phyloP scores from a whole-genome alignment of 2,888 invertebrate species.

The Plebejus anna region DNA sequence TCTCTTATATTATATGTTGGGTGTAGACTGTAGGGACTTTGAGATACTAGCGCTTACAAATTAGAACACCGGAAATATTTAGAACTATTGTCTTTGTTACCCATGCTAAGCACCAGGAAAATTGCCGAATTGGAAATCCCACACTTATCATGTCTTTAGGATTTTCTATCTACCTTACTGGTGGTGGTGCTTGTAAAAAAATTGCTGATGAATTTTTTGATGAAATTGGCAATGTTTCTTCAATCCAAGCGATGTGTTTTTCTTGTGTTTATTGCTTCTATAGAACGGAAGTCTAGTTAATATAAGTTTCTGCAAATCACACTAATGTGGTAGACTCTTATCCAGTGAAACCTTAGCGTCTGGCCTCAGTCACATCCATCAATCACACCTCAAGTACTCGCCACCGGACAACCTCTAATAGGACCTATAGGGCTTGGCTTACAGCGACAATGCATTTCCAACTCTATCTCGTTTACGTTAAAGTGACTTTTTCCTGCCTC shows the following conservation, averaged over 20 bases:
- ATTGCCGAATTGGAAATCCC: too few relatives aligned
- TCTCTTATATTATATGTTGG: too few relatives aligned
- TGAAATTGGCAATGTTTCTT: not conserved
- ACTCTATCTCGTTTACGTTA: constrained; percentile 1
- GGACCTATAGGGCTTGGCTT: constrained; percentile 39
- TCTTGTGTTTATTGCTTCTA: not conserved
- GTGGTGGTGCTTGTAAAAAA: too few relatives aligned
- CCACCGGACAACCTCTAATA: constrained; percentile 57
- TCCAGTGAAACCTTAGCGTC: constrained; percentile 38
- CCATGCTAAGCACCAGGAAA: too few relatives aligned
- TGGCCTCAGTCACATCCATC: constrained; percentile 63
- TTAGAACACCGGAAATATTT: too few relatives aligned
- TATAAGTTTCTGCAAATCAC: not conserved
- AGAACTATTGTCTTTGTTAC: too few relatives aligned
- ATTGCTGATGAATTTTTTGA: too few relatives aligned
- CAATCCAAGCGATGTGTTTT: not conserved
- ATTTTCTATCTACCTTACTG: too few relatives aligned
- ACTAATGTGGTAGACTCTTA: not conserved
- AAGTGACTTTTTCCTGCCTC: constrained; percentile 27
- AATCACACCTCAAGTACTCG: constrained; percentile 59
- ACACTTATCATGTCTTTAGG: too few relatives aligned
- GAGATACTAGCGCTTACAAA: too few relatives aligned
- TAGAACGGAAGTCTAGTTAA: not conserved
- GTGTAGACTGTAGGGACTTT: too few relatives aligned
- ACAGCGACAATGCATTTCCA: not conserved